Evolutionary conservation across 1,140 invertebrate species (phyloP), one percentile per base, ranked within the genome.

Genomic region (Camponotus floridanus): DNA sequence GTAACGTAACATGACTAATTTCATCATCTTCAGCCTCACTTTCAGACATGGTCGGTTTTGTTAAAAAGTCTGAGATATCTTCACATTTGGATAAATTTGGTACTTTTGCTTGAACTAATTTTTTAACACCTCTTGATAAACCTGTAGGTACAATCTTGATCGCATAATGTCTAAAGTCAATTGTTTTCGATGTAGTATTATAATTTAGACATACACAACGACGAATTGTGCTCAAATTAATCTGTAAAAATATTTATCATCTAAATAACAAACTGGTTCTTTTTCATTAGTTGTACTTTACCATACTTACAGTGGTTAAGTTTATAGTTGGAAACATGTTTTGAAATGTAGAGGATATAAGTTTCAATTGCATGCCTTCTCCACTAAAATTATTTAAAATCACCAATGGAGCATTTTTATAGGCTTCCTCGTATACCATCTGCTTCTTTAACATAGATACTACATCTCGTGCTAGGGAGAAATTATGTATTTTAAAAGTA

Each of bases 251-350:
- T 45, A 51, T 31, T 55, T 45, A 11, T 67, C 33, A 15, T 3
- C 31, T 64, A 36, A 71, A 8, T 33, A 62, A 67, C 48, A 39
- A 36, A 78, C 13, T 21, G 0, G 45, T 21, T 79, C 2, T 21
- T 18, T 2, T 26, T 3, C n/a, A 42, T n/a, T 79, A 4, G 7
- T 7, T n/a, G 36, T 42, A 0, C 26, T 36, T 45, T 36, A 61
- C 18, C 61, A 64, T 86, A 95, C 94, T 95, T 94, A 96, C 96
- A 95, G 97, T 98, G 42, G 98, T 98, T 74, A 99, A 96, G 95
- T 99, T 99, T 67, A 99, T 98, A 0, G 98, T 97, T 0, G 99
- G 99, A 94, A 99, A 99, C 98, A 99, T 99, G 93, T 99, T 99
- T 95, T 99, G 99, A 93, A 99, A 99, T 96, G 98, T 99, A 6